Evolutionary conservation across 1,140 invertebrate species (phyloP), one percentile per base, ranked within the genome.

Genomic region (Dendrolimus kikuchii): DNA sequence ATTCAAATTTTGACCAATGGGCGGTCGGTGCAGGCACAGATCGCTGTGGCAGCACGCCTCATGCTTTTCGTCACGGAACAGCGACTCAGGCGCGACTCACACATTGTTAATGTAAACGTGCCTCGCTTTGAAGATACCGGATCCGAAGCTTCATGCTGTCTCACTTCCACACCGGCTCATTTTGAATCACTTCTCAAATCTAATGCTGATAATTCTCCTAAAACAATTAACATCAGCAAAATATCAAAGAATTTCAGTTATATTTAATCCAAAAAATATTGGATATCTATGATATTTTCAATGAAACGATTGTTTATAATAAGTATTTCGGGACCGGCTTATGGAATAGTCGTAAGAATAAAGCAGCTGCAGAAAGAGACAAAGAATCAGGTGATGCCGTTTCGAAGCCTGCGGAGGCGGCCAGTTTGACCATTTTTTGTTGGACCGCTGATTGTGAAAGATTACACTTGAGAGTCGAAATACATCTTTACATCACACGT

Each of bases 401-500:
- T 61, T 67, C 67, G 72, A 84, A 86, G 82, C 76, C 79, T 81
- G 79, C 58, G 81, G 71, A 84, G 83, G 83, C 81, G 81, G 80
- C 78, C 64, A 71, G 72, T 77, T 81, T 83, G 79, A 81, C 77
- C 80, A 81, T 84, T 86, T 86, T 86, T 86, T 86, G 83, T 84
- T 86, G 80, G 75, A 75, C 73, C 75, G 81, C 60, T 82, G 82
- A 83, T 86, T 81, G 79, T 86, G 81, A 86, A 84, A 86, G 83
- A 84, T 86, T 86, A 86, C 79, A 83, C 83, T 84, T 79, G 83
- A 86, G 82, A 84, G 80, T 86, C 81, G 81, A 86, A 86, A 86
- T 86, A 86, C 81, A 86, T 86, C 83, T 86, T 86, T 84, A 82
- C 80, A 86, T 84, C 83, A 86, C 80, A 86, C 83, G 83, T 86